These are phyloP conservation scores for Oryzias sinensis DNA, from an alignment of 2,797 vertebrate species.

Conservation along the genomic window DNA sequence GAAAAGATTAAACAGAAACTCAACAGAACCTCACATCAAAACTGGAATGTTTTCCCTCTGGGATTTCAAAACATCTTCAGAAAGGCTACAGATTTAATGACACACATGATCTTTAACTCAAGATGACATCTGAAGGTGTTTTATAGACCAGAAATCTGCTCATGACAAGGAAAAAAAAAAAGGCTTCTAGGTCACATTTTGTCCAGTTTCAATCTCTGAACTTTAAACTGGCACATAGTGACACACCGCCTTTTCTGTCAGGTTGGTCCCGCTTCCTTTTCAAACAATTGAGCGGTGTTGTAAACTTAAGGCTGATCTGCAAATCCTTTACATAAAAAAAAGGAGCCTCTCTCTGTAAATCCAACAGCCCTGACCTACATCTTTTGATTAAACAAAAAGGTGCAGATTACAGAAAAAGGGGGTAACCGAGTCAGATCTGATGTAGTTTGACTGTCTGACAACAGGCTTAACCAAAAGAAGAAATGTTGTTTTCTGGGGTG, in stretches of 20 bases:
- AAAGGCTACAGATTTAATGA: conserved; percentile 60
- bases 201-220: neutral
- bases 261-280: conserved; percentile 12
- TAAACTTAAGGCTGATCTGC: conserved; percentile 9
- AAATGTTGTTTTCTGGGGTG: too few species aligned
- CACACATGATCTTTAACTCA: conserved; percentile 53
- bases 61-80: conserved; percentile 42
- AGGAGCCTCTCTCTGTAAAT: conserved; percentile 4
- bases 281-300: conserved; percentile 15
- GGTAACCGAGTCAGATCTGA: too few species aligned
- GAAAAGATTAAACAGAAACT: neutral
- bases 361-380: too few species aligned
- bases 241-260: conserved; percentile 3
- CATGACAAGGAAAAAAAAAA: conserved; percentile 9
- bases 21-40: conserved; percentile 32
- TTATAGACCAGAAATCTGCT: conserved; percentile 9
- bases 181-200: conserved; percentile 4
- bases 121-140: neutral
- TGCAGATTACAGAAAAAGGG: too few species aligned
- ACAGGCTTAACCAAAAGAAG: too few species aligned
- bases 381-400: too few species aligned
- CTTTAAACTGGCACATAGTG: neutral
- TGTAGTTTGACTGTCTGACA: too few species aligned
- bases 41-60: conserved; percentile 73
- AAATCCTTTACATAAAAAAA: conserved; percentile 14